Evolutionary conservation across 2,113 vertebrate species (phyloP), one percentile per base, ranked within the genome.

Genomic region (Dicrurus megarhynchus): DNA sequence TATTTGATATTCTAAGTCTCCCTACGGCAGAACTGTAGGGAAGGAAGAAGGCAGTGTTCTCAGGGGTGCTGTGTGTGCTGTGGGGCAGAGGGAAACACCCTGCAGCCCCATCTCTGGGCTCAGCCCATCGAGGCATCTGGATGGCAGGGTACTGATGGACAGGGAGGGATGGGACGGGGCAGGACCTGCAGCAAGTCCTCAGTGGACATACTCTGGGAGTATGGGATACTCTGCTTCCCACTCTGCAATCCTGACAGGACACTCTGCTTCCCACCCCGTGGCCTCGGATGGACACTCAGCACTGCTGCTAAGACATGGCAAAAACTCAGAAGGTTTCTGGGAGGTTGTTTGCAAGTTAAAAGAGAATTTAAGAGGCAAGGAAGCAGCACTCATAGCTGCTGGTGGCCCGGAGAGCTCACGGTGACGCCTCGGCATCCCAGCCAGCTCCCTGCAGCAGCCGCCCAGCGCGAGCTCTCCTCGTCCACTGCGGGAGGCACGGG

Each of bases 111-210:
- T 0, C 55, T 13, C 47, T 7, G 33, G 0, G 10, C 1, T 22
- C 46, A 13, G 32, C 49, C 1, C 46, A 30, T 1, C 2, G 15
- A 5, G 46, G 33, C 19, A 16, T 2, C 11, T 28, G 1, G 5
- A 8, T 1, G 1, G 2, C 44, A 3, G 0, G 3, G 75, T 0
- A 16, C 10, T 0, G 16, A 19, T 0, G 1, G 11, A 3, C 23
- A 21, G 27, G 32, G 52, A 28, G 35, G 44, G 39, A 22, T 44
- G 47, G 61, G 26, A n/a, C 2, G 37, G 70, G n/a, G 74, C 87
- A 89, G 94, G 63, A 84, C 37, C 91, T 27, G 52, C 95, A 91
- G 93, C 75, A 39, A 87, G 75, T 30, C 63, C 92, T 42, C 78
- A 65, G 39, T 4, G 5, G 33, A 65, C n/a, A n/a, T n/a, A n/a